phyloP scores from a whole-genome alignment of 2,113 vertebrate genomes.

The Hyaena hyaena region DNA sequence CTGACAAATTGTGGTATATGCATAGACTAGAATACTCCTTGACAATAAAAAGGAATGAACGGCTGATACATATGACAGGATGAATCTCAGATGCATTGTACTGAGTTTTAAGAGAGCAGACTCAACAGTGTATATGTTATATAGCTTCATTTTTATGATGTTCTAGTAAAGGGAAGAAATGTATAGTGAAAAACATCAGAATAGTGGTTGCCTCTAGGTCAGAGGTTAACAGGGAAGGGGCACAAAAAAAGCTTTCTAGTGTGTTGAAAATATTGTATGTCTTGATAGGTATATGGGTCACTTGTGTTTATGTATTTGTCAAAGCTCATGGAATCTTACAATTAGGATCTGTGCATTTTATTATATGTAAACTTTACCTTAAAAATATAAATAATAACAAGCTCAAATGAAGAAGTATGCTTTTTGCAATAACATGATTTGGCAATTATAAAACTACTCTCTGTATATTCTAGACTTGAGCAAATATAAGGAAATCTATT shows the following conservation, averaged over 20 bases:
- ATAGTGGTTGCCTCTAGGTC: background rate
- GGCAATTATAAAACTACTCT: background rate
- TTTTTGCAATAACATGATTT: background rate
- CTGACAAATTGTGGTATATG: background rate
- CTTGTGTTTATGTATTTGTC: background rate
- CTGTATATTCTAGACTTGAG: background rate
- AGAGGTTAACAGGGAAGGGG: background rate
- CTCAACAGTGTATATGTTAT: background rate
- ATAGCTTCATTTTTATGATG: background rate
- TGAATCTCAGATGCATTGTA: background rate
- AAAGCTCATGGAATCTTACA: background rate
- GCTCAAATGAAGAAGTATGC: background rate
- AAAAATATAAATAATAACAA: background rate
- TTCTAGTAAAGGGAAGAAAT: background rate
- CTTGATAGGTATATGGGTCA: background rate
- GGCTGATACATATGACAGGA: background rate
- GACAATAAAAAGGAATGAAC: background rate
- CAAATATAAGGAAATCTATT: background rate
- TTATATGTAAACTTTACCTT: background rate
- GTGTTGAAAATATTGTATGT: constrained; percentile 9
- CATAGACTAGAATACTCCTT: background rate
- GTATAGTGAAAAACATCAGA: background rate
- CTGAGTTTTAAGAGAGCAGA: background rate
- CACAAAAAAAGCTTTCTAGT: background rate
- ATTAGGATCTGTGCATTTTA: background rate